Percentiles rank a stretch among this genome's conserved stretches.
Evolutionary conservation across 2,888 invertebrate genomes (phyloP).

Genomic region (Linnaemya tessellans): DNA sequence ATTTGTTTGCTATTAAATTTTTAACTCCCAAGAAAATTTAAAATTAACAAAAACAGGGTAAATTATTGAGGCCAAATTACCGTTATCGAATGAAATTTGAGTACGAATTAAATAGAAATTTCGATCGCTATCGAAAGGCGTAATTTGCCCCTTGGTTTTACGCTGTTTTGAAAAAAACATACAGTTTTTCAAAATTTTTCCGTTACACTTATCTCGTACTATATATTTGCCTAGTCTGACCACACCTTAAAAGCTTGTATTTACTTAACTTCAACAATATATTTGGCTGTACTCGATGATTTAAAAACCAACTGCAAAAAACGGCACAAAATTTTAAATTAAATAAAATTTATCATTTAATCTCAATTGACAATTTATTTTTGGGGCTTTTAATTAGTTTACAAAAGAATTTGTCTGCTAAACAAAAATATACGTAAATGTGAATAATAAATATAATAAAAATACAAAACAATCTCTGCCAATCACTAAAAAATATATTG

Average conservation of each 20-base stretch:
- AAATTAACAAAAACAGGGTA: no score
- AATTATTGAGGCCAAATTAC: no score
- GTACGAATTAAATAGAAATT: no score
- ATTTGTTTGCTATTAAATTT: no score
- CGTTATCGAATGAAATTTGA: no score
- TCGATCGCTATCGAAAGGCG: no score
- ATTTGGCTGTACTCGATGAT: background rate
- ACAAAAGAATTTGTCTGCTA: constrained; percentile 38
- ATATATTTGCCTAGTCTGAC: background rate
- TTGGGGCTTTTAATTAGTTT: constrained; percentile 8
- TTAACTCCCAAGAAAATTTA: no score
- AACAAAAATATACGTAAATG: constrained; percentile 8
- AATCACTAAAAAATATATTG: constrained; percentile 30
- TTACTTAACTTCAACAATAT: background rate
- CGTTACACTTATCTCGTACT: background rate
- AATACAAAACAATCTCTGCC: constrained; percentile 52
- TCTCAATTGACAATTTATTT: constrained; percentile 43
- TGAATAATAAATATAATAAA: constrained; percentile 8
- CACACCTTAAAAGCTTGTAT: background rate
- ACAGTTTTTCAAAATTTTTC: background rate
- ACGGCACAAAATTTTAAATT: constrained; percentile 21
- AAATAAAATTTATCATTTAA: constrained; percentile 51
- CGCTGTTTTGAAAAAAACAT: no score
- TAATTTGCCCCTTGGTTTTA: no score
- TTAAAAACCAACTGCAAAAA: background rate